Percentiles rank a stretch among this genome's conserved stretches.
Conservation (phyloP, 2,888 invertebrate genomes). For the Eilema caniola region DNA sequence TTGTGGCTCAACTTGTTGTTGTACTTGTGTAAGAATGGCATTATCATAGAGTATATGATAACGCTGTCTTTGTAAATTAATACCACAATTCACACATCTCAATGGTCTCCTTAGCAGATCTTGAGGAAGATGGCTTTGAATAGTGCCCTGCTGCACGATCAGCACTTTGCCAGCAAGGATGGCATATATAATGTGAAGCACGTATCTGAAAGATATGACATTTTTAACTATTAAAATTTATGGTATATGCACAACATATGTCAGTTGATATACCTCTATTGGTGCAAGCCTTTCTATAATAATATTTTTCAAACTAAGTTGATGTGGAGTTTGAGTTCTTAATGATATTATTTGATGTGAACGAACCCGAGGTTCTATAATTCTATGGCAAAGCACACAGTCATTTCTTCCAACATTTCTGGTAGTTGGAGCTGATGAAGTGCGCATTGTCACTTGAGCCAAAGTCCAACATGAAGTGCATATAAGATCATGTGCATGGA, state of each 20-base stretch:
- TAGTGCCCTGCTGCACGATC: conserved; percentile 1
- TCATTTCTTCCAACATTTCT: no score
- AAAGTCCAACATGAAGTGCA: conserved; percentile 1
- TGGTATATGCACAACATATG: not conserved
- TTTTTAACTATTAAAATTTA: no score
- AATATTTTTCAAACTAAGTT: no score
- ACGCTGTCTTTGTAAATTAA: not conserved
- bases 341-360: not conserved
- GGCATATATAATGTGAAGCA: no score
- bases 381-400: not conserved
- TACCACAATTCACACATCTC: conserved; percentile 6
- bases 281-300: not conserved
- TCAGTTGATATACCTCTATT: not conserved
- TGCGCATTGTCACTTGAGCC: not conserved
- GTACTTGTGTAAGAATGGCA: conserved; percentile 9
- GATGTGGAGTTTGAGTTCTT: not conserved
- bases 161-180: no score
- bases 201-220: no score
- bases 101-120: not conserved
- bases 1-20: conserved; percentile 9
- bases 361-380: not conserved
- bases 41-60: not conserved
- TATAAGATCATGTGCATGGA: not conserved
- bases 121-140: not conserved
- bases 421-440: conserved; percentile 4